Conservation (phyloP, 2,113 vertebrate genomes). For the Mesocricetus auratus region DNA sequence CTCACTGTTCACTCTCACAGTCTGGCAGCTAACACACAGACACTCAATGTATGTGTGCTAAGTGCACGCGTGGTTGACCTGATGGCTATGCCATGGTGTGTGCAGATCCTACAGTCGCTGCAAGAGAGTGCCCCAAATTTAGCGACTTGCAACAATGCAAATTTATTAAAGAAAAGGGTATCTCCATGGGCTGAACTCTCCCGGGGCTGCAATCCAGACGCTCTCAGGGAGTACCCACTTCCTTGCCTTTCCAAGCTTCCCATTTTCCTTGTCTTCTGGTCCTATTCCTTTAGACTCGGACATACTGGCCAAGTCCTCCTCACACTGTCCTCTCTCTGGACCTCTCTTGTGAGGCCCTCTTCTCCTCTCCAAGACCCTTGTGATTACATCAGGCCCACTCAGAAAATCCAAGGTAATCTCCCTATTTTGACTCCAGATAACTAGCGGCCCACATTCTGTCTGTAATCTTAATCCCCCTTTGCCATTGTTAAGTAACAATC, state of each 20-base stretch:
- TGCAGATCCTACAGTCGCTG: background rate
- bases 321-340: background rate
- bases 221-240: background rate
- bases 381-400: background rate
- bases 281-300: background rate
- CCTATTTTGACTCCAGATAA: background rate
- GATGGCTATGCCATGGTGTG: background rate
- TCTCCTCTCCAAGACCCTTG: background rate
- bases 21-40: background rate
- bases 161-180: background rate
- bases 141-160: background rate
- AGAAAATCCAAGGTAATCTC: constrained; percentile 38
- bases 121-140: background rate
- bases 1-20: background rate
- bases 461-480: background rate
- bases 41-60: background rate
- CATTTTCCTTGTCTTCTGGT: background rate
- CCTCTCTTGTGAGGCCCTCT: background rate
- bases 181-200: background rate
- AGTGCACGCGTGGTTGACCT: background rate
- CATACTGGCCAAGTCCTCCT: background rate
- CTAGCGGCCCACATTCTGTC: background rate
- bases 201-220: background rate
- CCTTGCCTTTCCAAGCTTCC: background rate
- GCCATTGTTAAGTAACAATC: constrained; percentile 17